Evolutionary conservation across 1,140 invertebrate species (phyloP), one percentile per base, ranked within the genome.

Genomic region (Samia ricini): DNA sequence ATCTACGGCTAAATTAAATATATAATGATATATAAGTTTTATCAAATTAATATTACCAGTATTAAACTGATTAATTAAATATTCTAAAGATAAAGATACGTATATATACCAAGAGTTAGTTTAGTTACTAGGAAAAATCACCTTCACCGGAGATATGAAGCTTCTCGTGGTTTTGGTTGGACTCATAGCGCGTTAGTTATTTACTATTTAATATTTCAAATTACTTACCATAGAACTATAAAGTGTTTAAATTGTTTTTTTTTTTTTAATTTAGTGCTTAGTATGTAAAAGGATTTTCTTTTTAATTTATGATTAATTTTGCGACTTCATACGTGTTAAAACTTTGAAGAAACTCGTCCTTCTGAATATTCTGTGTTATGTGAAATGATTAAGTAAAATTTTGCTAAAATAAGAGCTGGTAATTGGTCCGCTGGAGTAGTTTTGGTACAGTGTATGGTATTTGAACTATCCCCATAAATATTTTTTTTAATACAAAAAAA

Each of bases 131-230:
- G 12, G 33, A 42, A 15, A 42, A 21, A 18, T 29, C 10, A 57
- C 24, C 18, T n/a, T 50, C n/a, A 42, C 57, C 12, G 20, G 22
- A 55, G 23, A 55, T 33, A 61, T 61, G 60, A 61, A 61, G 50
- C 24, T 61, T 21, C 50, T 61, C n/a, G 29, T 61, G n/a, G 60
- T 56, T 7, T 19, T 61, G 51, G 60, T 33, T 56, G 60, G 50
- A 22, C 55, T 61, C 10, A 61, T 61, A 61, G 60, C 60, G 52
- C 29, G 60, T 61, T n/a, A 55, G 60, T 61, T 42, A 22, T 23
- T 15, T 23, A 22, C 20, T 23, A 60, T 49, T 26, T 56, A n/a
- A 24, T 24, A 7, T 21, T 20, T 8, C 2, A 10, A 52, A 20
- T 21, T 52, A 50, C 15, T 6, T n/a, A n/a, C n/a, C n/a, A n/a